Conservation (phyloP, 1,140 invertebrate species). For the Heterodera schachtii region DNA sequence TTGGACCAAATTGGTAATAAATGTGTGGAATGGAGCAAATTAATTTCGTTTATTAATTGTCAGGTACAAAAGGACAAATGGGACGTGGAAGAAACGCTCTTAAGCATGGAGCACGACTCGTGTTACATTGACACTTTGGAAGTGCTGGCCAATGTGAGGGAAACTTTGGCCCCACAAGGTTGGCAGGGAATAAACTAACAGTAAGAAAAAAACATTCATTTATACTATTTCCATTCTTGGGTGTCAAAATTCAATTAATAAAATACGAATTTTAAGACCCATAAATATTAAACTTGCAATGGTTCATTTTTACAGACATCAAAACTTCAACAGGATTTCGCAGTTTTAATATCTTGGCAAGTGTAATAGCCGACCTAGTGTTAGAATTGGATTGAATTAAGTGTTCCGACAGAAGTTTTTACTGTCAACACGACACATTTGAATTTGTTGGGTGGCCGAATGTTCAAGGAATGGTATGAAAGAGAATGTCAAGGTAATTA, state of each 20-base stretch:
- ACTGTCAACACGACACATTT: constrained; percentile 40
- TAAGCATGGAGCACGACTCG: constrained; percentile 19
- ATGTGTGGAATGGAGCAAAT: neutral
- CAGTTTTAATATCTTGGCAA: constrained; percentile 21
- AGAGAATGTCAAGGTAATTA: constrained; percentile 37
- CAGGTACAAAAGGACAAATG: constrained; percentile 25
- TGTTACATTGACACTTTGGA: constrained; percentile 13
- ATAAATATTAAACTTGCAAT: no score
- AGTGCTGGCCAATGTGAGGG: constrained; percentile 7
- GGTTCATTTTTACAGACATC: constrained; percentile 20
- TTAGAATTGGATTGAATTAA: constrained; percentile 30
- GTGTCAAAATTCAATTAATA: no score
- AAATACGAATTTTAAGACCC: no score
- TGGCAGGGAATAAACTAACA: no score
- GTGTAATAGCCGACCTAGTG: neutral
- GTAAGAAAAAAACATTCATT: no score
- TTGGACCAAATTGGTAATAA: constrained; percentile 19
- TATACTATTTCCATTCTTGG: no score
- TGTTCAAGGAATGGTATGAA: constrained; percentile 49
- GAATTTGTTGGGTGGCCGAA: constrained; percentile 41
- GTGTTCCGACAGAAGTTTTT: constrained; percentile 34
- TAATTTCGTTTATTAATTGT: neutral
- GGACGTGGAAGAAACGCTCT: constrained; percentile 13
- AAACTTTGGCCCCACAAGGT: constrained; percentile 22
- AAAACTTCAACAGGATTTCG: constrained; percentile 8